A percentile compares a stretch with the other conserved stretches of the same genome.
Evolutionary conservation across 2,797 vertebrate genomes (phyloP).

Genomic region (Dendrocincla tyrannina): DNA sequence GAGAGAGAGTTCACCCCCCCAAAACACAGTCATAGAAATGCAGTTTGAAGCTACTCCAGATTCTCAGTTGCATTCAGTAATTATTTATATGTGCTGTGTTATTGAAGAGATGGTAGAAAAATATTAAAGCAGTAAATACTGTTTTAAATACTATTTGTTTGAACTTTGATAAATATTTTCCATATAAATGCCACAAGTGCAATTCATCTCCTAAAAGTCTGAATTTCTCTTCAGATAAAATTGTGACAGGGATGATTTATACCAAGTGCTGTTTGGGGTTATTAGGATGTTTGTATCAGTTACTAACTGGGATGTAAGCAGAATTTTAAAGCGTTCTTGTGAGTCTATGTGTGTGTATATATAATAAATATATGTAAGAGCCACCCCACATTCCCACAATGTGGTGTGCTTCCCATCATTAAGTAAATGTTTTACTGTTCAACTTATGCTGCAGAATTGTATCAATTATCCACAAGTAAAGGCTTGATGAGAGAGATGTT

Average conservation of each 20-base stretch:
- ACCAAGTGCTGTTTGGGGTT: background rate
- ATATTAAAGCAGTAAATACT: slow-evolving; percentile 54
- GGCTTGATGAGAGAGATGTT: background rate
- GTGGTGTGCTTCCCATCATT: background rate
- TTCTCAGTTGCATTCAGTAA: background rate
- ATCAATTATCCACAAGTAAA: background rate
- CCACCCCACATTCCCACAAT: background rate
- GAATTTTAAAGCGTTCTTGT: background rate
- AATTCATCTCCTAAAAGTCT: background rate
- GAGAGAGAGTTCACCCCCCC: background rate
- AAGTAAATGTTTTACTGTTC: background rate
- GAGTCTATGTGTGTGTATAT: background rate
- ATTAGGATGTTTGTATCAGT: background rate
- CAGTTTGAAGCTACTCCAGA: background rate
- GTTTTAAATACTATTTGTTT: slow-evolving; percentile 42
- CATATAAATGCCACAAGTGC: slow-evolving; percentile 3
- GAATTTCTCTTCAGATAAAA: background rate
- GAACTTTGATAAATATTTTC: slow-evolving; percentile 56
- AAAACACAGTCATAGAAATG: background rate
- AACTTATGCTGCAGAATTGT: background rate
- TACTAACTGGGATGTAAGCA: background rate
- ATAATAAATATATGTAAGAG: background rate
- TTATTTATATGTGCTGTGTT: background rate
- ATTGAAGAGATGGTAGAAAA: slow-evolving; percentile 34
- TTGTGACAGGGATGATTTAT: background rate